A percentile compares a stretch with the other conserved stretches of the same genome.
Evolutionary conservation across 1,140 invertebrate species (phyloP).

Genomic region (Pantala flavescens): DNA sequence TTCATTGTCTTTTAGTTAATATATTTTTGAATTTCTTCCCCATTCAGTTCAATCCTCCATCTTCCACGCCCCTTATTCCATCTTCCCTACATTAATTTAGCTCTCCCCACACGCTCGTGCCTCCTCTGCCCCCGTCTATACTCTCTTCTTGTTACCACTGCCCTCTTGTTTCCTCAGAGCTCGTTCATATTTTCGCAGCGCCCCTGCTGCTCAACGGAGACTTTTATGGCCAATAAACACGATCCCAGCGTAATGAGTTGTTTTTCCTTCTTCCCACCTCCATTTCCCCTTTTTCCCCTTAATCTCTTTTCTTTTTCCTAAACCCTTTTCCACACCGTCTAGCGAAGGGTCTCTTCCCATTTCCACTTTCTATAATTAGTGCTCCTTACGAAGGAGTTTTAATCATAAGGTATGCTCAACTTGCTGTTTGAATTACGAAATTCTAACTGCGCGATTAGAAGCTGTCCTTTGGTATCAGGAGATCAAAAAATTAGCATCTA

Average conservation of each 20-base stretch:
- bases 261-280: not conserved
- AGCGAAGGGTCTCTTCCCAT: not conserved
- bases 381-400: no score
- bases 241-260: slow-evolving; percentile 4
- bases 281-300: not conserved
- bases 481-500: no score
- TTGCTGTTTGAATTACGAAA: no score
- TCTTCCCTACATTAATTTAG: not conserved
- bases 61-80: not conserved
- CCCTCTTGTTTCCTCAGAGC: not conserved
- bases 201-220: not conserved
- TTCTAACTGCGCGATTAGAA: no score
- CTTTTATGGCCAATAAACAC: slow-evolving; percentile 9
- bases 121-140: not conserved
- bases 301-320: not conserved
- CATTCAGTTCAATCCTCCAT: not conserved
- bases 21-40: no score
- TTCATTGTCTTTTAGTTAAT: no score
- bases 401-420: no score
- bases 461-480: no score
- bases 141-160: slow-evolving; percentile 1
- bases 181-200: slow-evolving; percentile 3
- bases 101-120: not conserved
- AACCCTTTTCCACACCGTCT: not conserved
- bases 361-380: no score